A percentile compares a stretch with the other conserved stretches of the same genome.
Evolutionary conservation across 2,888 invertebrate genomes (phyloP).

Genomic region (Phyto melanocephala): DNA sequence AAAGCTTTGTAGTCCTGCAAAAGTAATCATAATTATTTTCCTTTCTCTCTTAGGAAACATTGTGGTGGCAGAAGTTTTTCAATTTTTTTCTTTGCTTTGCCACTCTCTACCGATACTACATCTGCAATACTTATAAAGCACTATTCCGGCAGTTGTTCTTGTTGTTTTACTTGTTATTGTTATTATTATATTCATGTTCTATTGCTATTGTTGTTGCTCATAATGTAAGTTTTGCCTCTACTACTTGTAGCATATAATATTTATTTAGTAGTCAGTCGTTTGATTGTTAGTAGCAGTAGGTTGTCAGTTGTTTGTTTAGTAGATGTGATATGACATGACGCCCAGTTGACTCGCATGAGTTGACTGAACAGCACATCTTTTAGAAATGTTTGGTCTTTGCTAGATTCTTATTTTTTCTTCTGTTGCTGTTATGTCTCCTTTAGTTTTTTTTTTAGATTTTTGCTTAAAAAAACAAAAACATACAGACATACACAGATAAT

Average conservation of each 20-base stretch:
- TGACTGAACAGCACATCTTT: constrained; percentile 57
- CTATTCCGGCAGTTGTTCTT: constrained; percentile 5
- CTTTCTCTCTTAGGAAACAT: background rate
- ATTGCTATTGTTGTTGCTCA: constrained; percentile 11
- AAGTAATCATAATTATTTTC: no score
- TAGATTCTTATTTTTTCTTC: background rate
- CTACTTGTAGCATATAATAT: background rate
- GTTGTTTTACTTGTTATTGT: background rate
- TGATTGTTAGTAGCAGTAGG: constrained; percentile 24
- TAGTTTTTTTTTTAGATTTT: background rate
- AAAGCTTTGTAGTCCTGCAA: no score
- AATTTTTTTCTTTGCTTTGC: background rate
- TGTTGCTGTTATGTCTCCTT: background rate
- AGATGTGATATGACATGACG: constrained; percentile 64
- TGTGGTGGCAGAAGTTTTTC: constrained; percentile 26
- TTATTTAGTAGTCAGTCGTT: background rate
- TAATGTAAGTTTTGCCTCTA: background rate
- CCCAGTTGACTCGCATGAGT: constrained; percentile 63
- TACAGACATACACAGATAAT: background rate
- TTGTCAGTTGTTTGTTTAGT: constrained; percentile 60
- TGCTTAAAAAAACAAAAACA: background rate
- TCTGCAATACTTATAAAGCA: background rate
- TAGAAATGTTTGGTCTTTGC: background rate
- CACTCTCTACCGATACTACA: background rate
- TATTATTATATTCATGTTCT: constrained; percentile 26